A percentile compares a stretch with the other conserved stretches of the same genome.
Conservation (phyloP, 2,888 invertebrate species). For the Oligia strigilis region DNA sequence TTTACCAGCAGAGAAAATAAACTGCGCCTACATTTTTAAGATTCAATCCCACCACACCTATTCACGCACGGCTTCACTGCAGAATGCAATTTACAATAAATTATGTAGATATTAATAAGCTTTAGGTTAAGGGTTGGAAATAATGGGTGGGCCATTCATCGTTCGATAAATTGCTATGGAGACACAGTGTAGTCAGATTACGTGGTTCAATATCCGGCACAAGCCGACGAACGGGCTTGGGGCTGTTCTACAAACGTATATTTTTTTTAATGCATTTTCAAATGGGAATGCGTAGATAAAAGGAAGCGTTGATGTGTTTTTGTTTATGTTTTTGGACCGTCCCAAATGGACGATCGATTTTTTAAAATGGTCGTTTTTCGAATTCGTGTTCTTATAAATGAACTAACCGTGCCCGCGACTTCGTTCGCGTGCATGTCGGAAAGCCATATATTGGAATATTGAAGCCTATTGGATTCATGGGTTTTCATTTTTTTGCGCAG, state of each 20-base stretch:
- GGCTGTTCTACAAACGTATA: constrained; percentile 49
- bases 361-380: constrained; percentile 9
- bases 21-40: constrained; percentile 60
- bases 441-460: not conserved
- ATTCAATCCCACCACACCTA: constrained; percentile 66
- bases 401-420: not conserved
- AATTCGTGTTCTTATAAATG: constrained; percentile 3
- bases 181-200: constrained; percentile 89
- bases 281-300: constrained; percentile 59
- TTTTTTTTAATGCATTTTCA: constrained; percentile 64
- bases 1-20: constrained; percentile 6
- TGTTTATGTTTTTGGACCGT: constrained; percentile 52
- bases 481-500: no score
- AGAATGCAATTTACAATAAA: constrained; percentile 91
- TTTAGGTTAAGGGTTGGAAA: constrained; percentile 88
- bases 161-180: constrained; percentile 89
- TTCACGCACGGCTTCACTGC: constrained; percentile 84
- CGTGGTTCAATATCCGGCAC: constrained; percentile 90
- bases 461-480: no score
- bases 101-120: constrained; percentile 90
- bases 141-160: constrained; percentile 88
- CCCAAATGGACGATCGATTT: constrained; percentile 32
- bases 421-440: not conserved
- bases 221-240: constrained; percentile 73
- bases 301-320: constrained; percentile 61